These are phyloP conservation scores for Aptenodytes forsteri DNA, from an alignment of 2,113 vertebrate species.

Conservation along the genomic window DNA sequence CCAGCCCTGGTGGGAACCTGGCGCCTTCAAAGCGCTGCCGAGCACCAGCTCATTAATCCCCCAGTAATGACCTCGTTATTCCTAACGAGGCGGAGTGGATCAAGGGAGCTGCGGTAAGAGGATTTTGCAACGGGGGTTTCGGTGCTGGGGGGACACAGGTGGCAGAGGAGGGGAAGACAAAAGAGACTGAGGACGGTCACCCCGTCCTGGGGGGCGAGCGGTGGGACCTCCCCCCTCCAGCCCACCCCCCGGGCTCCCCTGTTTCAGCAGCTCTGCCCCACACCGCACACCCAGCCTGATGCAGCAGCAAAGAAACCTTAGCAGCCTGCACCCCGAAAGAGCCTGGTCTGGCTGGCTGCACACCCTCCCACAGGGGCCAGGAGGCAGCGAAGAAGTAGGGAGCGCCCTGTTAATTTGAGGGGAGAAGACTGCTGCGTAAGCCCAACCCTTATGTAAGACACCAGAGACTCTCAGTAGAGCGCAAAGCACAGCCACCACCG, in stretches of 20 bases:
- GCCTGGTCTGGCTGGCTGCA: background rate
- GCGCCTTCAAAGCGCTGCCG: background rate
- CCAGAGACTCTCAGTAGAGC: background rate
- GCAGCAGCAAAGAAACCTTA: background rate
- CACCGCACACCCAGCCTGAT: background rate
- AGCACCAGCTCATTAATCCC: constrained; percentile 36
- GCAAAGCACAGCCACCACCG: background rate
- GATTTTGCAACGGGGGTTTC: background rate
- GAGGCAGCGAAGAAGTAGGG: background rate
- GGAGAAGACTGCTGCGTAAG: accelerated
- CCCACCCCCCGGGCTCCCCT: background rate
- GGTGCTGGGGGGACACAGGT: background rate
- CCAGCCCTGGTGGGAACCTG: background rate
- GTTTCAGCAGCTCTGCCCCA: background rate
- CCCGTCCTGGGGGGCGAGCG: accelerated
- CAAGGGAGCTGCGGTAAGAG: constrained; percentile 34
- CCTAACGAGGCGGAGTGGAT: constrained; percentile 18
- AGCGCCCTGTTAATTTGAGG: background rate
- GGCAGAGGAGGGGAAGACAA: background rate
- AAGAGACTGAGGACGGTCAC: background rate
- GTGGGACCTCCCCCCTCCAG: background rate
- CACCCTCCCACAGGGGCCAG: accelerated
- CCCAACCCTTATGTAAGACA: background rate
- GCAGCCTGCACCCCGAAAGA: background rate
- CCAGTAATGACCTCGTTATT: constrained; percentile 55